These are phyloP conservation scores for Spodoptera picta DNA, from an alignment of 2,888 invertebrate genomes.

Conservation along the genomic window DNA sequence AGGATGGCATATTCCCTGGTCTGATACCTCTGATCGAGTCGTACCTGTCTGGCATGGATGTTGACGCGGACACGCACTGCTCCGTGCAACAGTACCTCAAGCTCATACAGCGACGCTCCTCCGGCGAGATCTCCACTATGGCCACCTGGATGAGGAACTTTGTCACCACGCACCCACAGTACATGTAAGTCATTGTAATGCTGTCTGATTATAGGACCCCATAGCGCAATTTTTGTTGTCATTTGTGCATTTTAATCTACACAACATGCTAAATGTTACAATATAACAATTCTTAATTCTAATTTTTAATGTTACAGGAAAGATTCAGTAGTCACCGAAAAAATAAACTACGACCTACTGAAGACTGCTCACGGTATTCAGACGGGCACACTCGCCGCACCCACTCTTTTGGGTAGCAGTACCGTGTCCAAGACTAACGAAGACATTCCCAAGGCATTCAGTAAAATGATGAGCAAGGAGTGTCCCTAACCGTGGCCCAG, in stretches of 20 bases:
- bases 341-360: constrained; percentile 96
- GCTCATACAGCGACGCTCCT: constrained; percentile 95
- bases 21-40: constrained; percentile 97
- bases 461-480: constrained; percentile 86
- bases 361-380: constrained; percentile 93
- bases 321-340: constrained; percentile 96
- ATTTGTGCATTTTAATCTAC: too few relatives aligned
- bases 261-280: too few relatives aligned
- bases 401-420: constrained; percentile 92
- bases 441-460: constrained; percentile 94
- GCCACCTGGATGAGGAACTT: constrained; percentile 98
- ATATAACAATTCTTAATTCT: background rate
- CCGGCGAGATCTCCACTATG: constrained; percentile 97
- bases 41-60: constrained; percentile 98
- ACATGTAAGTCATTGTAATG: constrained; percentile 90
- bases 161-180: constrained; percentile 95
- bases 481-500: constrained; percentile 71
- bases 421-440: constrained; percentile 94
- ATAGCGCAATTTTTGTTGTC: too few relatives aligned
- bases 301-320: constrained; percentile 85
- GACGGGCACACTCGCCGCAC: constrained; percentile 91
- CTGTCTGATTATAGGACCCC: too few relatives aligned
- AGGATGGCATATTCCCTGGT: constrained; percentile 97
- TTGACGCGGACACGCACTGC: constrained; percentile 99
- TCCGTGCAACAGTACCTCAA: constrained; percentile 98